These are phyloP conservation scores for Orgyia antiqua DNA, from an alignment of 2,888 invertebrate genomes.

Conservation along the genomic window DNA sequence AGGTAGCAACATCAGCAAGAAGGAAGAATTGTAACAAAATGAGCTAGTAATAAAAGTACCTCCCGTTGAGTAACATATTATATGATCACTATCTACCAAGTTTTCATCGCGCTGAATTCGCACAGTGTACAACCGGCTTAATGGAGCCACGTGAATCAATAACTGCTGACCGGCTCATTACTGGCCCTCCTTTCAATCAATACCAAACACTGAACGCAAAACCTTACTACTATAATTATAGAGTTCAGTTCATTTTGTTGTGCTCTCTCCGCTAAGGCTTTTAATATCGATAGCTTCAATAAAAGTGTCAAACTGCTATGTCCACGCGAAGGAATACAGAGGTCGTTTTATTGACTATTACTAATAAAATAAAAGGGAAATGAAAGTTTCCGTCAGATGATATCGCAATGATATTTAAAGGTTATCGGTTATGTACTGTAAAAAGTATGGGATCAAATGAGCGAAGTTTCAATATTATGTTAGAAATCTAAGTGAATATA, in stretches of 20 bases:
- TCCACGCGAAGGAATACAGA: slow-evolving; percentile 53
- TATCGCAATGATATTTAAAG: slow-evolving; percentile 27
- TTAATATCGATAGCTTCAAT: slow-evolving; percentile 49
- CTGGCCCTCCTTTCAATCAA: slow-evolving; percentile 63
- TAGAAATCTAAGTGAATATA: too few relatives aligned
- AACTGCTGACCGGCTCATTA: slow-evolving; percentile 74
- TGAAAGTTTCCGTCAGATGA: slow-evolving; percentile 26
- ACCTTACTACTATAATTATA: slow-evolving; percentile 24
- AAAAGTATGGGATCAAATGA: too few relatives aligned
- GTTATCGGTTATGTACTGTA: slow-evolving; percentile 13
- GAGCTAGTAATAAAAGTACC: slow-evolving; percentile 20
- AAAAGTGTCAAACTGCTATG: slow-evolving; percentile 52
- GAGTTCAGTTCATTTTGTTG: slow-evolving; percentile 19
- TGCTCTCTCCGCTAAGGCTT: slow-evolving; percentile 30
- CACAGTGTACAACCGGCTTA: slow-evolving; percentile 38
- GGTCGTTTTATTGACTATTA: slow-evolving; percentile 55
- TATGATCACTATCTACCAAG: slow-evolving; percentile 27
- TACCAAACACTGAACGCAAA: slow-evolving; percentile 22
- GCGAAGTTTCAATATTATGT: too few relatives aligned
- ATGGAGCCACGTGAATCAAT: slow-evolving; percentile 69
- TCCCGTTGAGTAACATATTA: slow-evolving; percentile 19
- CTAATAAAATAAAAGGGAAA: slow-evolving; percentile 51
- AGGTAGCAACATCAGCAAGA: slow-evolving; percentile 17
- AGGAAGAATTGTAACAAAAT: slow-evolving; percentile 24
- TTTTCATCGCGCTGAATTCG: slow-evolving; percentile 34